phyloP scores from a whole-genome alignment of 2,888 invertebrate genomes.

The Megalurothrips usitatus region DNA sequence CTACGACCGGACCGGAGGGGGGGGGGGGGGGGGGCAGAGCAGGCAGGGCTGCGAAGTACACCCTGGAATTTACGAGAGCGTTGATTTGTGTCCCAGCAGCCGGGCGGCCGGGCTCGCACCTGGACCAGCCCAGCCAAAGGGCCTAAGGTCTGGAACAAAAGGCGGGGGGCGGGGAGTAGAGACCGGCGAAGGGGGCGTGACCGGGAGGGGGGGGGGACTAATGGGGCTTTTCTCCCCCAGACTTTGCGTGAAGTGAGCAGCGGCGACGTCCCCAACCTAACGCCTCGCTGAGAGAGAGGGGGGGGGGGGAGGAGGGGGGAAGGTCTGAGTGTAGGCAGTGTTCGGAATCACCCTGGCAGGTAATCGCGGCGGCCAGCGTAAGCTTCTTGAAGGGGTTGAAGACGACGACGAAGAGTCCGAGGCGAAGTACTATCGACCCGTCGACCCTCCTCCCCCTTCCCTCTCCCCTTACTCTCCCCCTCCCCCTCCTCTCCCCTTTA shows the following conservation, averaged over 20 bases:
- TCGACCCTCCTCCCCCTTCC: neutral
- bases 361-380: too few species aligned
- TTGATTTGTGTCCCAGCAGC: conserved; percentile 5
- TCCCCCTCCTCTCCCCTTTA: too few species aligned
- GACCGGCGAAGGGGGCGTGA: neutral
- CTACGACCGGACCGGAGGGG: neutral
- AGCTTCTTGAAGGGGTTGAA: too few species aligned
- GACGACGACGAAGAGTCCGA: too few species aligned
- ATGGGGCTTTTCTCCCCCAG: too few species aligned
- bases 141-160: neutral
- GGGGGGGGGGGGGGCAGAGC: neutral
- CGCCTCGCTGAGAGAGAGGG: too few species aligned
- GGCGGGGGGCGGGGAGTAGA: neutral
- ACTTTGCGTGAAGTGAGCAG: too few species aligned
- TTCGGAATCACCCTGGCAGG: too few species aligned
- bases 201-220: neutral
- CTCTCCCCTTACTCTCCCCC: too few species aligned
- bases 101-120: neutral
- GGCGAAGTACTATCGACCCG: neutral
- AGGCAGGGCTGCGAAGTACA: neutral
- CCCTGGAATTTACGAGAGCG: neutral
- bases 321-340: too few species aligned
- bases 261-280: too few species aligned
- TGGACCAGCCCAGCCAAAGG: neutral
- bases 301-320: too few species aligned